Base-by-base conservation (phyloP, 2,113 vertebrate genomes). In the Cyanoliseus patagonus region DNA sequence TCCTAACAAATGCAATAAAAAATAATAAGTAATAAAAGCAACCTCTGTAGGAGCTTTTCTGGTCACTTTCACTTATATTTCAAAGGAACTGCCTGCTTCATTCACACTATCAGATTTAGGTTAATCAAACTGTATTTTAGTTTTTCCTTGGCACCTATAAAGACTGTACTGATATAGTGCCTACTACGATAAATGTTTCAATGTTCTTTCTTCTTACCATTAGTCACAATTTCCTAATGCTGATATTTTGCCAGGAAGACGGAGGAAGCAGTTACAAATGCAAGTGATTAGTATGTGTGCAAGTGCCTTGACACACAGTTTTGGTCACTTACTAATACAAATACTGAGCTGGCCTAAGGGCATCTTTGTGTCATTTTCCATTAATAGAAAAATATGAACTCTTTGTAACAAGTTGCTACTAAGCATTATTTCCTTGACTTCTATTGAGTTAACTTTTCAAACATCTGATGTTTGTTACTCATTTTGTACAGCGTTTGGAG, bases 251-350 rank as follows among this genome's bases (percentile, higher is more conserved):
- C 96, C 96, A 97, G 86, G 66, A 97, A 95, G 96, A 86, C 9
- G 10, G 82, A 97, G 95, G 94, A 97, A 97, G 86, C 86, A 94
- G 93, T 85, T 92, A 85, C 89, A 97, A 97, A 97, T 76, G 95
- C 94, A 90, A 97, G 87, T 70, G 95, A 95, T 96, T 92, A 97
- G 92, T 61, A 57, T 25, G 47, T 84, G 72, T 84, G 67, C 16
- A 59, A 85, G 82, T 83, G 70, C 91, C 94, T 70, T 90, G 86
- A 96, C 92, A 92, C 83, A 92, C 86, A 94, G 73, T 90, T 92
- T 94, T 95, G 95, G 90, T 97, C 95, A 94, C 80, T 98, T 92
- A 93, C 92, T 96, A 95, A 97, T 82, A 94, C 89, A 95, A 95
- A 96, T 89, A 92, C 69, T 83, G 49, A 85, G 83, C 86, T 96